Evolutionary conservation across 35 echinoderm and acorn worm genomes (phyloP).

Genomic region (Heliocidaris erythrogramma): DNA sequence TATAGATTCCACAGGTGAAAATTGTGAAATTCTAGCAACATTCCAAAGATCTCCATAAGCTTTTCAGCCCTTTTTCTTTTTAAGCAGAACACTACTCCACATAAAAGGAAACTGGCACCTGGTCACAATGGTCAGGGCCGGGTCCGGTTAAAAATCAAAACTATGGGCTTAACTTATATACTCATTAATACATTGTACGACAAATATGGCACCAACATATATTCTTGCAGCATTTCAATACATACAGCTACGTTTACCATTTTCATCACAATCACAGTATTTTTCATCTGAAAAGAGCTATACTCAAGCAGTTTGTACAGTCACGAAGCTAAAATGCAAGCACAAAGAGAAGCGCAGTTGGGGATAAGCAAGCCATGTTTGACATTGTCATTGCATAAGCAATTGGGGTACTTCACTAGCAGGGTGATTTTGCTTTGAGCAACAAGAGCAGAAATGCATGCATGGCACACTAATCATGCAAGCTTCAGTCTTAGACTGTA

Average conservation of each 20-base stretch:
- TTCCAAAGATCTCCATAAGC: no score
- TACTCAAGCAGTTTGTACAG: not conserved
- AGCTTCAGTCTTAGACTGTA: conserved; percentile 50
- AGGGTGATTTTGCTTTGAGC: conserved; percentile 40
- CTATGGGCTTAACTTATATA: not conserved
- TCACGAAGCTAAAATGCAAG: not conserved
- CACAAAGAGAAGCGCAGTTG: not conserved
- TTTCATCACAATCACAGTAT: conserved; percentile 20
- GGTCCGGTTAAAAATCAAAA: not conserved
- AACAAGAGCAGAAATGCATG: conserved; percentile 45
- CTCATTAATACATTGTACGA: not conserved
- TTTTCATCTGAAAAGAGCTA: not conserved
- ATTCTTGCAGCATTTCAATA: conserved; percentile 41
- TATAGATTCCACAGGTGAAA: no score
- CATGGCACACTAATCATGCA: not conserved
- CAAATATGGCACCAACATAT: conserved; percentile 24
- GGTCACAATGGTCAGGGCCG: not conserved
- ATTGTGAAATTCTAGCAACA: no score
- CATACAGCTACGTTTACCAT: not conserved
- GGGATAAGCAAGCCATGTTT: conserved; percentile 39
- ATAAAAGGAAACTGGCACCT: not conserved
- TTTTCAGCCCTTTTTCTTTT: not conserved
- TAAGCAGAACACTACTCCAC: not conserved
- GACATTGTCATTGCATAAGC: not conserved
- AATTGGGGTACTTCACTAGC: not conserved